Percentiles rank a stretch among this genome's conserved stretches.
phyloP scores from a whole-genome alignment of 2,113 vertebrate genomes.

The Sterrhoptilus dennistouni region DNA sequence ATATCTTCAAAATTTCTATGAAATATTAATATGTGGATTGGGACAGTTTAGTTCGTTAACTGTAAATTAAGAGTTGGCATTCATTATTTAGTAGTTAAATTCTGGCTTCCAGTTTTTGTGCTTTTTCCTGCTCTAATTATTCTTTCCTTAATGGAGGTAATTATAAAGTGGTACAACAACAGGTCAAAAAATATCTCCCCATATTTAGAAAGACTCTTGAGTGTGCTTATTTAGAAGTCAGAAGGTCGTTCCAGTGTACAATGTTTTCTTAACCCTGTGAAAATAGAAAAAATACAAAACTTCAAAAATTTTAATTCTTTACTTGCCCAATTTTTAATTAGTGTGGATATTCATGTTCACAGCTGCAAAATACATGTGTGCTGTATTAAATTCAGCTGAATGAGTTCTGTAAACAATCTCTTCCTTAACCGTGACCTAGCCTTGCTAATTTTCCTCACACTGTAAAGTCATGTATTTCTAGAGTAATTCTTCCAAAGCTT shows the following conservation, averaged over 20 bases:
- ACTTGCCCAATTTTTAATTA: background rate
- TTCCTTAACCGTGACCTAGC: background rate
- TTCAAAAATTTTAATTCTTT: background rate
- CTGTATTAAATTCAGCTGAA: background rate
- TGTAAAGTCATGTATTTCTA: background rate
- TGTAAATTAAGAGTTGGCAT: slow-evolving; percentile 41
- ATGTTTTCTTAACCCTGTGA: background rate
- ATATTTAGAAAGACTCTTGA: background rate
- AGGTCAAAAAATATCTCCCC: background rate
- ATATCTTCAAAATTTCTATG: slow-evolving; percentile 32
- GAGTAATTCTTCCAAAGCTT: background rate
- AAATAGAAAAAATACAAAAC: background rate
- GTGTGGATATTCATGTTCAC: background rate
- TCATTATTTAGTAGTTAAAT: slow-evolving; percentile 47
- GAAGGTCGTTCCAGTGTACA: background rate
- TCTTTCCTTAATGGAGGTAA: background rate
- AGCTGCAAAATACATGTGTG: background rate
- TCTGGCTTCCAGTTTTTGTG: background rate
- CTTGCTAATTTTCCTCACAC: background rate
- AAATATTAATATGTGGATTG: slow-evolving; percentile 41
- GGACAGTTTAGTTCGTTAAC: slow-evolving; percentile 42
- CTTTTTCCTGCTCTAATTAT: slow-evolving; percentile 21
- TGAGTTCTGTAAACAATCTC: background rate
- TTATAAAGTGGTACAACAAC: background rate
- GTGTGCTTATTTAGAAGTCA: background rate